phyloP scores from a whole-genome alignment of 2,888 invertebrate species.

The Agriopis leucophaearia region DNA sequence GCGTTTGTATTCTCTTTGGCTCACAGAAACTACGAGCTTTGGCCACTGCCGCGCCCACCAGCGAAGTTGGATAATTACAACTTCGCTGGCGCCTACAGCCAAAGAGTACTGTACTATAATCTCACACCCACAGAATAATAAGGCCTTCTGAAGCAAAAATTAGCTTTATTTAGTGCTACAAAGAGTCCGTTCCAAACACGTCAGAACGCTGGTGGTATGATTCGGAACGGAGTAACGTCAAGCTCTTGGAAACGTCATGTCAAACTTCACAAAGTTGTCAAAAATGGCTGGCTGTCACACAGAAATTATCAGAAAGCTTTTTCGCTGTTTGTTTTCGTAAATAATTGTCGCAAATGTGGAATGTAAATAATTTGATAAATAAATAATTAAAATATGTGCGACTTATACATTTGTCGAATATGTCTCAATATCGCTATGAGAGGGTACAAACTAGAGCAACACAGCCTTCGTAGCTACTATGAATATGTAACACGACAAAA shows the following conservation, averaged over 20 bases:
- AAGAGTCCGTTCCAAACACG: too few species aligned
- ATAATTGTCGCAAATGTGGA: not conserved
- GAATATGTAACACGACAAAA: slow-evolving; percentile 61
- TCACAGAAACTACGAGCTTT: too few species aligned
- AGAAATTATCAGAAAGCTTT: not conserved
- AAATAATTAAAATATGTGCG: slow-evolving; percentile 50
- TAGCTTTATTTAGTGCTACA: too few species aligned
- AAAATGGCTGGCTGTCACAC: slow-evolving; percentile 11
- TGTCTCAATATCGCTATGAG: slow-evolving; percentile 61
- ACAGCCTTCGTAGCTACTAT: slow-evolving; percentile 58
- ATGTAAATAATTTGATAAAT: not conserved
- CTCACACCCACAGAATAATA: too few species aligned
- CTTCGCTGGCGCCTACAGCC: too few species aligned
- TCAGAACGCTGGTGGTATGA: too few species aligned
- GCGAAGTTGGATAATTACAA: too few species aligned
- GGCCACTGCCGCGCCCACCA: too few species aligned
- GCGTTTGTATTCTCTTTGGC: too few species aligned
- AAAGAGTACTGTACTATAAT: too few species aligned
- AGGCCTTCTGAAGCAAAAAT: too few species aligned
- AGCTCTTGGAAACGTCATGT: not conserved
- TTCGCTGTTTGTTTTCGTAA: slow-evolving; percentile 8
- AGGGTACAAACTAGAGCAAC: slow-evolving; percentile 56
- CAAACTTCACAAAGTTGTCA: not conserved
- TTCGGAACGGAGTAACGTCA: not conserved
- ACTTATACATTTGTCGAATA: slow-evolving; percentile 62